Conservation (phyloP, 2,797 vertebrate genomes). For the Gastrophryne carolinensis region DNA sequence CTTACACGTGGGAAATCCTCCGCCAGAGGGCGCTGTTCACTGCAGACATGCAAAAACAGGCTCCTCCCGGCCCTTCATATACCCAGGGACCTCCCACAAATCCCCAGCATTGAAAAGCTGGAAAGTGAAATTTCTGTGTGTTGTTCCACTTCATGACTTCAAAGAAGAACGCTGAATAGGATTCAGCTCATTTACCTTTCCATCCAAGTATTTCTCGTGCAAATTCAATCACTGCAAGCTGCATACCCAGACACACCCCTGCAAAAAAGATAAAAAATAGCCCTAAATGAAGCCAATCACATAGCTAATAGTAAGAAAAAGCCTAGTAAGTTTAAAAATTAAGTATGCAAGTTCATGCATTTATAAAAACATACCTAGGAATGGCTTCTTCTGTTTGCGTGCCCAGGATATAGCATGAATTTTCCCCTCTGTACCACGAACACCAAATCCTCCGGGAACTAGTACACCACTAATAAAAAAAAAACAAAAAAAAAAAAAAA, state of each 20-base stretch:
- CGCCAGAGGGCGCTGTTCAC: no score
- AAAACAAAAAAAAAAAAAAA: no score
- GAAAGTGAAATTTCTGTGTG: no score
- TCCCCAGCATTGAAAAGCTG: no score
- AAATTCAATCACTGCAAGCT: constrained; percentile 92
- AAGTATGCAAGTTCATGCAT: no score
- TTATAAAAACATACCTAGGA: constrained; percentile 79
- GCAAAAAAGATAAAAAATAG: constrained; percentile 40
- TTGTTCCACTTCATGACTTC: no score
- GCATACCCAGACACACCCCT: constrained; percentile 96
- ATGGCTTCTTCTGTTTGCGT: constrained; percentile 90
- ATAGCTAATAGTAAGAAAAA: not conserved
- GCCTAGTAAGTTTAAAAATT: not conserved
- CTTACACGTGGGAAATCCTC: no score
- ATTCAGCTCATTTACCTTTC: constrained; percentile 77
- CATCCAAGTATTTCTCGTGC: constrained; percentile 86
- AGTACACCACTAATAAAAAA: constrained; percentile 78
- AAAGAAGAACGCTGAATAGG: no score
- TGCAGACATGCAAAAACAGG: no score
- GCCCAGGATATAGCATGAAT: constrained; percentile 92
- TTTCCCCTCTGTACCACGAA: constrained; percentile 94
- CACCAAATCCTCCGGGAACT: constrained; percentile 93
- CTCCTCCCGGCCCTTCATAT: no score
- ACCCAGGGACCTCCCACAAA: no score
- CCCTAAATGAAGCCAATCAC: not conserved